phyloP scores from a whole-genome alignment of 1,140 invertebrate species.

The Euglossa dilemma region DNA sequence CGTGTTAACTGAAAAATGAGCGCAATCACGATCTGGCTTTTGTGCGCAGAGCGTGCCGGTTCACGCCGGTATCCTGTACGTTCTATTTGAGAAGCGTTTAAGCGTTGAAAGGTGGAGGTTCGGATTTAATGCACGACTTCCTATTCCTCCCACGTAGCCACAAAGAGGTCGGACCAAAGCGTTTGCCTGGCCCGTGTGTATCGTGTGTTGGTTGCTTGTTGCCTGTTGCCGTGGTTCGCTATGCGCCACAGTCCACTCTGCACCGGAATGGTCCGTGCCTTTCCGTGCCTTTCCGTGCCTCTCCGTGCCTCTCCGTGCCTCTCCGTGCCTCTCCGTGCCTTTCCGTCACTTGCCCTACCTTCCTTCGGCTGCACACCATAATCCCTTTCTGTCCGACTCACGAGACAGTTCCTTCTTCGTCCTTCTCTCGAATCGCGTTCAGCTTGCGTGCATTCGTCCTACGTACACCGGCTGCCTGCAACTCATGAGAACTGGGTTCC shows the following conservation, averaged over 20 bases:
- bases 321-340: constrained; percentile 29
- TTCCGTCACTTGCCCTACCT: constrained; percentile 46
- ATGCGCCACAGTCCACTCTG: background rate
- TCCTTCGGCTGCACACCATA: constrained; percentile 22
- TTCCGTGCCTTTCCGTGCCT: constrained; percentile 47
- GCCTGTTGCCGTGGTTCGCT: constrained; percentile 8
- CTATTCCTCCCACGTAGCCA: constrained; percentile 73
- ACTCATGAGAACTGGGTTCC: constrained; percentile 41
- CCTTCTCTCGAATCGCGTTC: background rate
- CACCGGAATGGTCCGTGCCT: background rate
- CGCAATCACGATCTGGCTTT: constrained; percentile 63
- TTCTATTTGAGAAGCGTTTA: constrained; percentile 69
- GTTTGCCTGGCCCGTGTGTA: constrained; percentile 28
- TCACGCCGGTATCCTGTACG: constrained; percentile 36
- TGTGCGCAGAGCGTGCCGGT: constrained; percentile 43
- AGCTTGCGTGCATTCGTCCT: background rate
- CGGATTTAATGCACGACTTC: constrained; percentile 74
- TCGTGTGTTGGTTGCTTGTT: constrained; percentile 9
- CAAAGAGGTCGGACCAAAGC: constrained; percentile 67
- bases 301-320: constrained; percentile 54
- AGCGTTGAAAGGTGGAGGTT: constrained; percentile 70
- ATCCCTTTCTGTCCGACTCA: constrained; percentile 2
- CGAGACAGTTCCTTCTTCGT: background rate
- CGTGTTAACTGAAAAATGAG: constrained; percentile 63
- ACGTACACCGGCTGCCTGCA: background rate